These are phyloP conservation scores for Drosophila neonasuta DNA, from an alignment of 2,888 invertebrate genomes.

Conservation along the genomic window DNA sequence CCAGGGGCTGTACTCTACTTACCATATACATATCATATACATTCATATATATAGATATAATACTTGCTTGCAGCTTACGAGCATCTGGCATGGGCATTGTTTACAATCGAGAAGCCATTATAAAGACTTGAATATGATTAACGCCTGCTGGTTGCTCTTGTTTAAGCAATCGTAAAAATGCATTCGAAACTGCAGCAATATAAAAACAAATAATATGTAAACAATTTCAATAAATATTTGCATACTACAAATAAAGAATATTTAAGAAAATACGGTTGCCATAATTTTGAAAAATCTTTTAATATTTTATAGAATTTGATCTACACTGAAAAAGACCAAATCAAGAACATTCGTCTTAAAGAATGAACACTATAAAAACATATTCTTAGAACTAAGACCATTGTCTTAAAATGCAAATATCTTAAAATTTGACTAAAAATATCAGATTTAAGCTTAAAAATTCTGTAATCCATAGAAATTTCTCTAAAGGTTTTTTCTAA, in stretches of 20 bases:
- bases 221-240: neutral
- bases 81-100: slow-evolving; percentile 25
- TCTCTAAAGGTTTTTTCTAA: too few relatives aligned
- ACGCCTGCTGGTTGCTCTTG: neutral
- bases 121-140: slow-evolving; percentile 7
- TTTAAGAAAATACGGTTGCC: neutral
- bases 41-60: too few relatives aligned
- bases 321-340: too few relatives aligned
- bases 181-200: neutral
- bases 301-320: too few relatives aligned
- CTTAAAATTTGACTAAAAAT: too few relatives aligned
- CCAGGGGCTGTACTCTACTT: neutral
- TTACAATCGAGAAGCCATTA: slow-evolving; percentile 29
- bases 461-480: too few relatives aligned
- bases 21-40: too few relatives aligned
- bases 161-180: neutral
- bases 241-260: neutral
- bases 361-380: too few relatives aligned
- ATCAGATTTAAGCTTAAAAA: too few relatives aligned
- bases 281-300: neutral
- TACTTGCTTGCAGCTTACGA: slow-evolving; percentile 18
- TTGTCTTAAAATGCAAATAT: too few relatives aligned
- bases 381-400: too few relatives aligned
- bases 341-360: too few relatives aligned
- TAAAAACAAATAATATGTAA: neutral